These are phyloP conservation scores for Agraylea sexmaculata DNA, from an alignment of 1,140 invertebrate genomes.

Conservation along the genomic window DNA sequence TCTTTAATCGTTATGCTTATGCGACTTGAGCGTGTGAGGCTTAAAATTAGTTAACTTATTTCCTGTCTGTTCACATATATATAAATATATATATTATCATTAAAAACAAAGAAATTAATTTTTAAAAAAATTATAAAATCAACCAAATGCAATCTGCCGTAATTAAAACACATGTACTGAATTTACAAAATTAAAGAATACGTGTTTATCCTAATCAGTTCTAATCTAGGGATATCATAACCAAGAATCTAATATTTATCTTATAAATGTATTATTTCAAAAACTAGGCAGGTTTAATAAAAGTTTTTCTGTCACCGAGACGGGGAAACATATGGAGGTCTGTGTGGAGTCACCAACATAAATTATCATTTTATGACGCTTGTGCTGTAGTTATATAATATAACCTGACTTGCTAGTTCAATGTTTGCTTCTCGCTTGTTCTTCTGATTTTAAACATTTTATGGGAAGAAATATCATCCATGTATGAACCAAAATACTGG, in stretches of 20 bases:
- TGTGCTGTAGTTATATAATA: too few species aligned
- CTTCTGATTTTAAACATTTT: too few species aligned
- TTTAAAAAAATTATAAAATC: conserved; percentile 17
- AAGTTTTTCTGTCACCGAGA: conserved; percentile 9
- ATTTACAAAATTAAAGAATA: conserved; percentile 23
- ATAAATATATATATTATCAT: too few species aligned
- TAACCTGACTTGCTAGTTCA: too few species aligned
- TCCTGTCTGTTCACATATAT: conserved; percentile 20
- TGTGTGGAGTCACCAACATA: too few species aligned
- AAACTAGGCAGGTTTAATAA: conserved; percentile 21
- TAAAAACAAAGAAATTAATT: too few species aligned
- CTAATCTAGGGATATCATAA: conserved; percentile 22
- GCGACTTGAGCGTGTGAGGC: conserved; percentile 22
- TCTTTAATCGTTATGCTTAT: conserved; percentile 22
- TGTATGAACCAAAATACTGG: too few species aligned
- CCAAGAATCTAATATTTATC: conserved; percentile 23
- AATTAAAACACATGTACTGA: conserved; percentile 20
- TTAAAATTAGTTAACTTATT: conserved; percentile 24
- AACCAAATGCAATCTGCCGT: conserved; percentile 16
- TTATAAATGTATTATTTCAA: conserved; percentile 20
- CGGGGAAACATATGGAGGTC: too few species aligned
- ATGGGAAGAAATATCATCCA: too few species aligned
- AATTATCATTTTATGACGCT: too few species aligned
- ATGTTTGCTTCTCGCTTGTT: too few species aligned
- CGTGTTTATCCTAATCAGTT: conserved; percentile 23